Evolutionary conservation across 2,888 invertebrate genomes (phyloP), one percentile per base, ranked within the genome.

Genomic region (Trilocha varians): DNA sequence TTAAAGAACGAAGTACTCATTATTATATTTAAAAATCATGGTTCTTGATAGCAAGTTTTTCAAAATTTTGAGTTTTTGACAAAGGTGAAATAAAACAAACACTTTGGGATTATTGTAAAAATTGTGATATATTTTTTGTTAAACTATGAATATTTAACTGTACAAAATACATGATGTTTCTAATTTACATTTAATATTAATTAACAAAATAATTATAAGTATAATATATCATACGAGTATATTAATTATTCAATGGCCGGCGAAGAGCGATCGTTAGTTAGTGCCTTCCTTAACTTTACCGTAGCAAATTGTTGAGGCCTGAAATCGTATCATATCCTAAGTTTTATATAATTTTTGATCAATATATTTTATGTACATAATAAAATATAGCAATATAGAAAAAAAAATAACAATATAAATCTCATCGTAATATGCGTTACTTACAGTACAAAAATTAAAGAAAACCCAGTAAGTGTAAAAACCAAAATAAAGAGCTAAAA

Each of bases 241-340:
- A 65, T 62, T 70, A 70, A 65, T 60, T 62, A 66, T 49, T 88
- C 87, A 70, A 91, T 87, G 82, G 93, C 89, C 55, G 94, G 94
- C 59, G 93, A 92, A 55, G 94, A 93, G 62, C 94, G 90, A 80
- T 95, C 94, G 78, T 94, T 93, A 69, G 94, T 93, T 87, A 93
- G 91, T 65, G 93, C 91, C 87, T 94, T 94, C 75, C 94, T 89
- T 73, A 95, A 89, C 87, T 95, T 95, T 73, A 95, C 94, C 48
- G 95, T 95, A 47, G 95, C 94, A 73, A 95, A 95, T 77, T 93
- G 92, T 77, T 93, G 94, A 65, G 91, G 90, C 88, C 94, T 95
- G 91, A 51, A 82, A 84, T n/a, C 25, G 25, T 5, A 25, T 25
- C 11, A 9, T 18, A 5, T 3, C 25, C 25, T 25, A 25, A 25